phyloP scores from a whole-genome alignment of 2,113 vertebrate species.

The Brachypteracias leptosomus region DNA sequence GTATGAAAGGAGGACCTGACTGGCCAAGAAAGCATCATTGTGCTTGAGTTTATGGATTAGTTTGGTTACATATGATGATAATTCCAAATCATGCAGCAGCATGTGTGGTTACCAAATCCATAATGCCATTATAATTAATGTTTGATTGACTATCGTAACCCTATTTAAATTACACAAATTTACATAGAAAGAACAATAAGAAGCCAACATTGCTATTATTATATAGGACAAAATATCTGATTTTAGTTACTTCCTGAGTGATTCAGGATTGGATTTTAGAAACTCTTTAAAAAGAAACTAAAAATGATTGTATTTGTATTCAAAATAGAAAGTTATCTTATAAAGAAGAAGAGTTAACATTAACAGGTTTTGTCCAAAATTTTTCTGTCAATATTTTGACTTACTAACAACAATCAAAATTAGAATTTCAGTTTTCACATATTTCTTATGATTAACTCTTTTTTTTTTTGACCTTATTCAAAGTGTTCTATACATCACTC shows the following conservation, averaged over 20 bases:
- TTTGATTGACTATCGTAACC: neutral
- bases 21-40: neutral
- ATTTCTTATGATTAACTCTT: neutral
- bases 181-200: neutral
- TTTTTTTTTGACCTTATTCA: neutral
- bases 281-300: neutral
- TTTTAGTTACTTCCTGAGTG: accelerated
- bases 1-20: neutral
- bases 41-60: neutral
- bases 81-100: neutral
- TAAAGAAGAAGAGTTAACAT: neutral
- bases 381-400: neutral
- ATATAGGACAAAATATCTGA: neutral
- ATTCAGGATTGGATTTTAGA: neutral
- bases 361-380: neutral
- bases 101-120: neutral
- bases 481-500: neutral
- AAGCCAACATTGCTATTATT: neutral
- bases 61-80: neutral
- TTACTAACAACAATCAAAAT: neutral
- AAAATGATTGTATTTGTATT: neutral
- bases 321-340: neutral
- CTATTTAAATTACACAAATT: neutral
- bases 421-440: neutral
- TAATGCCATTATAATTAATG: neutral